These are phyloP conservation scores for Tipula helvola DNA, from an alignment of 2,888 invertebrate genomes.

Conservation along the genomic window DNA sequence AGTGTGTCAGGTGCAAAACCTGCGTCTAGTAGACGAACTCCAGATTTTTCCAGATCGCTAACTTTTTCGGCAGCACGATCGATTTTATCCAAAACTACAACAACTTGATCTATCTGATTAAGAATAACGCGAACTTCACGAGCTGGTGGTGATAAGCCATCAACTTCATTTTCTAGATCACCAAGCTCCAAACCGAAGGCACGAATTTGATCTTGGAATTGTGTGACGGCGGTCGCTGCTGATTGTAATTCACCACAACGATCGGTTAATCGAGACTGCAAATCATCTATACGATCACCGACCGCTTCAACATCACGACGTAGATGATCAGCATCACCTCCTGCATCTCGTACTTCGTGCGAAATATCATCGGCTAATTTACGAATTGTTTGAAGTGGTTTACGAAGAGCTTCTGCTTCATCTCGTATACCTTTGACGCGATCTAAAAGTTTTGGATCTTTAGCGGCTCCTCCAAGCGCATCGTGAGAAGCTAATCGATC, in stretches of 20 bases:
- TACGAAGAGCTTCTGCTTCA: slow-evolving; percentile 64
- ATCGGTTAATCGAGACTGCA: slow-evolving; percentile 64
- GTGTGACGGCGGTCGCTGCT: slow-evolving; percentile 73
- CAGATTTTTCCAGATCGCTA: slow-evolving; percentile 54
- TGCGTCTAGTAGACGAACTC: slow-evolving; percentile 66
- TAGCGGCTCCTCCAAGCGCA: slow-evolving; percentile 57
- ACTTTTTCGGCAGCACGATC: slow-evolving; percentile 53
- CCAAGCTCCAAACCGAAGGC: slow-evolving; percentile 60
- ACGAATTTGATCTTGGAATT: slow-evolving; percentile 82
- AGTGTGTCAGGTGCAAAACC: slow-evolving; percentile 76
- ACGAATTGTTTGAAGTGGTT: slow-evolving; percentile 47
- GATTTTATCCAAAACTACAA: slow-evolving; percentile 50
- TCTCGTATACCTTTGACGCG: slow-evolving; percentile 72
- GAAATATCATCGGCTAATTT: slow-evolving; percentile 59
- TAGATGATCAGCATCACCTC: slow-evolving; percentile 63
- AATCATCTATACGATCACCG: slow-evolving; percentile 60
- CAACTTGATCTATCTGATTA: slow-evolving; percentile 69
- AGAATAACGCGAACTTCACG: slow-evolving; percentile 77
- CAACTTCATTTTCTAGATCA: slow-evolving; percentile 70
- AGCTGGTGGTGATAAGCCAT: slow-evolving; percentile 73
- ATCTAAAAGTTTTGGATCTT: slow-evolving; percentile 73
- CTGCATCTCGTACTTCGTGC: slow-evolving; percentile 60
- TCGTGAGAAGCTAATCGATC: slow-evolving; percentile 61
- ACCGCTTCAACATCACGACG: slow-evolving; percentile 66
- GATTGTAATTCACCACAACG: slow-evolving; percentile 69